Conservation (phyloP, 2,888 invertebrate species). For the Scaeva pyrastri region DNA sequence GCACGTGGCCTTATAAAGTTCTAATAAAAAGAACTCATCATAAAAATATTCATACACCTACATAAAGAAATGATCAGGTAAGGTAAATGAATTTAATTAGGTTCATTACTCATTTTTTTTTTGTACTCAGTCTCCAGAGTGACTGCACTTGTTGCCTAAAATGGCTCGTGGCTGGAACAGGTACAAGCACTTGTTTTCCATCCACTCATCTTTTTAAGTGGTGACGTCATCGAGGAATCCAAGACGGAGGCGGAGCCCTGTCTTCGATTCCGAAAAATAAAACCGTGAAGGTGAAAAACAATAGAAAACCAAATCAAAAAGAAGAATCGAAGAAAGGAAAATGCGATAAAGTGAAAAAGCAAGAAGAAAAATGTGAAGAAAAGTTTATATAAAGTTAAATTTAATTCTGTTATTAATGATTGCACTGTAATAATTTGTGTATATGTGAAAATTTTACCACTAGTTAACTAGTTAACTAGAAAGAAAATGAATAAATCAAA, state of each 20-base stretch:
- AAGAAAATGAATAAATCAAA: neutral
- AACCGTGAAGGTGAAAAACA: neutral
- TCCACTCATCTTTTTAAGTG: neutral
- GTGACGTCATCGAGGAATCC: neutral
- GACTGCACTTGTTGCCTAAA: neutral
- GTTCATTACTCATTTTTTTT: too few relatives aligned
- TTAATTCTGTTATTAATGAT: neutral
- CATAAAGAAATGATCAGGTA: neutral
- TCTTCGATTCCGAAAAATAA: neutral
- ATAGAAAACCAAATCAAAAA: too few relatives aligned
- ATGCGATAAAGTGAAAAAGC: neutral
- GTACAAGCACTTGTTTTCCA: neutral
- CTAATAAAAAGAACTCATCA: neutral
- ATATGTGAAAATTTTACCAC: neutral
- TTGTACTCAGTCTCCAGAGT: neutral
- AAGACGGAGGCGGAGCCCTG: neutral
- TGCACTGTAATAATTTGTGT: slow-evolving; percentile 4
- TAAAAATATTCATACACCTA: neutral
- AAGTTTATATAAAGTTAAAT: too few relatives aligned
- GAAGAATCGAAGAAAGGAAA: neutral
- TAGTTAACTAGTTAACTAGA: neutral
- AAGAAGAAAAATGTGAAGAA: neutral
- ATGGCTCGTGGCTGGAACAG: neutral
- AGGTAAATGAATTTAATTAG: too few relatives aligned
- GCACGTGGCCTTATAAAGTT: too few relatives aligned